Evolutionary conservation across 2,113 vertebrate species (phyloP), one percentile per base, ranked within the genome.

Genomic region (Sminthopsis crassicaudata): DNA sequence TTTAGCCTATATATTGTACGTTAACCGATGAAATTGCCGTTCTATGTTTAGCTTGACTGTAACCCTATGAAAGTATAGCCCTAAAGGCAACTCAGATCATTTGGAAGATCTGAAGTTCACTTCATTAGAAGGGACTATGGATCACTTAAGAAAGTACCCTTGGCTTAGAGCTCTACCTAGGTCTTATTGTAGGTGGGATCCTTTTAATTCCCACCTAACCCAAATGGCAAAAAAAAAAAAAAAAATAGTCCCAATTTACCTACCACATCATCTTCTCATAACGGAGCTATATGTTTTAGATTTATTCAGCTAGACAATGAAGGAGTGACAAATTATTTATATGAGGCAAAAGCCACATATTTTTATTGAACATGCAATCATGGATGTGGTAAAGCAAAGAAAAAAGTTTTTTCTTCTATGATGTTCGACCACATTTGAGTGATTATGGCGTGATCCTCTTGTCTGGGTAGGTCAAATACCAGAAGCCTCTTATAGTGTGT

Each of bases 351-450:
- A 22, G 67, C 36, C 60, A 26, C 25, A 24, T 54, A 9, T 57
- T 8, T 97, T 98, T 97, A 97, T 96, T 96, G 93, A 27, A 25
- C 22, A 94, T 94, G 90, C 91, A 2, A 53, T 92, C 88, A 3
- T 91, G 57, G 91, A 89, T 3, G 94, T 16, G 22, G 93, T 5
- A 90, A 89, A 95, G 92, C 10, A 24, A 23, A 24, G 26, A 84
- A 90, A n/a, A 23, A 91, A 42, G 8, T 84, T 96, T 93, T 27
- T 57, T 27, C 14, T 96, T 95, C 25, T 46, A 54, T 84, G 89
- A 95, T 22, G 8, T 19, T 91, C 89, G 8, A 91, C 25, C 8
- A 92, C 2, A 53, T 30, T 93, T 50, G 91, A 60, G 93, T 90
- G 91, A 96, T 92, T 27, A 42, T 91, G 50, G 19, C 88, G 46